Conservation (phyloP, 2,888 invertebrate genomes). For the Pterostichus niger region DNA sequence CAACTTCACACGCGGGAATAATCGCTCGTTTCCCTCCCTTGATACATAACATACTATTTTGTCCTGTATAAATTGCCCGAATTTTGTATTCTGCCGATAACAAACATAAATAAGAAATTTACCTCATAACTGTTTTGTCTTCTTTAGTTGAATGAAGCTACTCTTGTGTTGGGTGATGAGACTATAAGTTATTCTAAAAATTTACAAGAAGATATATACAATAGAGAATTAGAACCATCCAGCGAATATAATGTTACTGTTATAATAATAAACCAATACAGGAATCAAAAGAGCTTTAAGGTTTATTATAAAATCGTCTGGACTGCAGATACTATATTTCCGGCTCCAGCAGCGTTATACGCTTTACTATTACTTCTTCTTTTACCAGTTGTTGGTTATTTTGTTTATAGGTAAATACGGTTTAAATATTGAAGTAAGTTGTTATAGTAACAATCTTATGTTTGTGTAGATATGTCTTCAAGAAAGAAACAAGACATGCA, state of each 20-base stretch:
- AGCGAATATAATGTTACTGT: conserved; percentile 35
- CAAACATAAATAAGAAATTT: not conserved
- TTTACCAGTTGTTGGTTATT: conserved; percentile 37
- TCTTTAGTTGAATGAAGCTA: conserved; percentile 9
- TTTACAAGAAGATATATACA: conserved; percentile 17
- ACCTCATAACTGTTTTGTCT: not conserved
- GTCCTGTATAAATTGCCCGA: too few relatives aligned
- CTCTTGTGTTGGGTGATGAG: conserved; percentile 20
- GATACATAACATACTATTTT: too few relatives aligned
- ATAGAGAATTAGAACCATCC: conserved; percentile 45
- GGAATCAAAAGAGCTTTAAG: conserved; percentile 43
- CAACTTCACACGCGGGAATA: too few relatives aligned
- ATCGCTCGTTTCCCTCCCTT: too few relatives aligned
- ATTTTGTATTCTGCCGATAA: too few relatives aligned
- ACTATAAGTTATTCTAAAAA: not conserved
- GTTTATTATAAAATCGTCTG: not conserved
- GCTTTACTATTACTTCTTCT: conserved; percentile 55
- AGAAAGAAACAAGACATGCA: not conserved
- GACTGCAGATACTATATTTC: conserved; percentile 4
- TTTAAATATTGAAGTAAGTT: not conserved
- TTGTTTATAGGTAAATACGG: conserved; percentile 45
- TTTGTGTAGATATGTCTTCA: conserved; percentile 12
- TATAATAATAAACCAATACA: conserved; percentile 42
- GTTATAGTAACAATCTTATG: not conserved
- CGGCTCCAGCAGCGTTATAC: conserved; percentile 4